Evolutionary conservation across 1,140 invertebrate genomes (phyloP).

Genomic region (Elymnias hypermnestra): DNA sequence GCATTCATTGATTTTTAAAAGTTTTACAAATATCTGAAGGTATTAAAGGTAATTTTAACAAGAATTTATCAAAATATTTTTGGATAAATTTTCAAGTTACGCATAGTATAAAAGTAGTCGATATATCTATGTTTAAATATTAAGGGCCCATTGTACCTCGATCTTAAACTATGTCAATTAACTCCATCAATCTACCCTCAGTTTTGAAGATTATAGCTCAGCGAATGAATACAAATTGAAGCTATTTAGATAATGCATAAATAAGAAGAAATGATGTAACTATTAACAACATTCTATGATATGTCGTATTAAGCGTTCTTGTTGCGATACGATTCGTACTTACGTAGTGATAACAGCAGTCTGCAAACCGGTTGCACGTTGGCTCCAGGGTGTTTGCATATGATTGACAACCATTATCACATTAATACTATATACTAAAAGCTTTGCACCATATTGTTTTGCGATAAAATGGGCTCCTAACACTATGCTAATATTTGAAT

Average conservation of each 20-base stretch:
- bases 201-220: slow-evolving; percentile 12
- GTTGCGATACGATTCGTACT: slow-evolving; percentile 66
- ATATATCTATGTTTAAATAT: neutral
- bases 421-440: slow-evolving; percentile 70
- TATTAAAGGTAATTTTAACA: too few relatives aligned
- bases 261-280: slow-evolving; percentile 56
- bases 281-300: slow-evolving; percentile 66
- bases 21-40: too few relatives aligned
- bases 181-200: slow-evolving; percentile 8
- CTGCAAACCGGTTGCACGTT: slow-evolving; percentile 53
- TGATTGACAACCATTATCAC: slow-evolving; percentile 73
- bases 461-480: slow-evolving; percentile 40
- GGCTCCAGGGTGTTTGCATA: slow-evolving; percentile 65
- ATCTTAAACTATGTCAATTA: too few relatives aligned
- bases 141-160: neutral
- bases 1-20: too few relatives aligned
- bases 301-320: slow-evolving; percentile 54
- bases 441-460: slow-evolving; percentile 52
- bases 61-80: neutral
- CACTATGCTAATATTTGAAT: slow-evolving; percentile 8
- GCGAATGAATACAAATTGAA: slow-evolving; percentile 42
- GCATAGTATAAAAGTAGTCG: neutral
- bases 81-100: neutral
- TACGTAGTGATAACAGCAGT: slow-evolving; percentile 58
- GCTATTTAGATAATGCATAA: slow-evolving; percentile 60